These are phyloP conservation scores for Caenorhabditis sinica DNA, from an alignment of 2,888 invertebrate species.

Conservation along the genomic window DNA sequence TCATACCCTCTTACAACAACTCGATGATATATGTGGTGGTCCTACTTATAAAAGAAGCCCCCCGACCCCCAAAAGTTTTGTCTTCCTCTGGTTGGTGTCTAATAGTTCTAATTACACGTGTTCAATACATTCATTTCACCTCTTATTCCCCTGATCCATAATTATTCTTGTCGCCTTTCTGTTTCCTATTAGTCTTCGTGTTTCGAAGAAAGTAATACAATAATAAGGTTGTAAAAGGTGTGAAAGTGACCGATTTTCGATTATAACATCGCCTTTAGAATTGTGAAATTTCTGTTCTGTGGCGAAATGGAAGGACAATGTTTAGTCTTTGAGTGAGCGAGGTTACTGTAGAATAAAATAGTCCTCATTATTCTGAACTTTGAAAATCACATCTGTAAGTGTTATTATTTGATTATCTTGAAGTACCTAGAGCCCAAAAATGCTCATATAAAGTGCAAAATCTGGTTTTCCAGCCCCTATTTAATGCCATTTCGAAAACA, in stretches of 20 bases:
- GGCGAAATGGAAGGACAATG: too few species aligned
- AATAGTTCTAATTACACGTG: constrained; percentile 4
- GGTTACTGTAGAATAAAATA: not conserved
- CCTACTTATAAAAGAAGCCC: constrained; percentile 11
- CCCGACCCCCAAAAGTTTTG: not conserved
- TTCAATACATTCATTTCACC: not conserved
- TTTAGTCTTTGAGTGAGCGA: not conserved
- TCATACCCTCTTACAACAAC: constrained; percentile 4
- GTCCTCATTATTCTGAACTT: too few species aligned
- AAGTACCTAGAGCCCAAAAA: too few species aligned
- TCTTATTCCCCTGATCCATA: not conserved
- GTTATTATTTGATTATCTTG: too few species aligned
- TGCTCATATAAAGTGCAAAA: too few species aligned
- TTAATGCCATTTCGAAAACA: too few species aligned
- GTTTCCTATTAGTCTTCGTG: not conserved
- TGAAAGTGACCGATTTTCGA: constrained; percentile 40
- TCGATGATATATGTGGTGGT: constrained; percentile 14
- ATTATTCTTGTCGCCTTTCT: not conserved
- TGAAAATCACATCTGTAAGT: too few species aligned
- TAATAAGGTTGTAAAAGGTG: constrained; percentile 34
- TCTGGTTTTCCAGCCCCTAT: too few species aligned
- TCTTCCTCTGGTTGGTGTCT: not conserved
- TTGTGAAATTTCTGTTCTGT: not conserved
- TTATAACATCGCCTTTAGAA: constrained; percentile 1
- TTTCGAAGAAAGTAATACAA: not conserved